A percentile compares a stretch with the other conserved stretches of the same genome.
Conservation (phyloP, 2,888 invertebrate genomes). For the Dryadula phaetusa region DNA sequence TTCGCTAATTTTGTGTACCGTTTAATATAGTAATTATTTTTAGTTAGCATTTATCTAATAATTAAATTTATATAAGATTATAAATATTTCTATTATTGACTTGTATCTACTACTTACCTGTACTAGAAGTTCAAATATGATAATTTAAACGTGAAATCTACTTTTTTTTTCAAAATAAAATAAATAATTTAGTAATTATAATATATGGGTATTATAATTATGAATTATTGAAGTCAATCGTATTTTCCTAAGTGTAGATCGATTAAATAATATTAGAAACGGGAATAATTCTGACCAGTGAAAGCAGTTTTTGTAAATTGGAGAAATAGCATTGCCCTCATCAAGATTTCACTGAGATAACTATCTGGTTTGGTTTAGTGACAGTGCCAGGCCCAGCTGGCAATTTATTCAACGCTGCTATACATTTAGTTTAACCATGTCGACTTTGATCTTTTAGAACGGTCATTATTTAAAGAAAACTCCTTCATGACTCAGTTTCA, state of each 20-base stretch:
- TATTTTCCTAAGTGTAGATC: neutral
- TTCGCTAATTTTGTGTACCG: neutral
- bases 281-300: conserved; percentile 59
- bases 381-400: conserved; percentile 66
- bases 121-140: too few relatives aligned
- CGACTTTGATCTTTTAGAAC: conserved; percentile 64
- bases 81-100: too few relatives aligned
- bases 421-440: conserved; percentile 34
- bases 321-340: conserved; percentile 59
- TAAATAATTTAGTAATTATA: too few relatives aligned
- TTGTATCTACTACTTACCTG: too few relatives aligned
- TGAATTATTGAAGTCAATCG: too few relatives aligned
- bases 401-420: conserved; percentile 57
- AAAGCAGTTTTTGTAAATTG: conserved; percentile 65
- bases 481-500: neutral
- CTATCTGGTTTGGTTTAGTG: conserved; percentile 62
- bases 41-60: too few relatives aligned
- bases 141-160: too few relatives aligned
- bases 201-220: too few relatives aligned
- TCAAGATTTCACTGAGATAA: conserved; percentile 70
- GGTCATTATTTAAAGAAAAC: conserved; percentile 49
- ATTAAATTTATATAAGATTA: too few relatives aligned
- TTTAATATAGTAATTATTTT: neutral
- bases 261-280: conserved; percentile 44
- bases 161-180: too few relatives aligned